These are phyloP conservation scores for Fragariocoptes setiger DNA, from an alignment of 1,140 invertebrate genomes.

Conservation along the genomic window DNA sequence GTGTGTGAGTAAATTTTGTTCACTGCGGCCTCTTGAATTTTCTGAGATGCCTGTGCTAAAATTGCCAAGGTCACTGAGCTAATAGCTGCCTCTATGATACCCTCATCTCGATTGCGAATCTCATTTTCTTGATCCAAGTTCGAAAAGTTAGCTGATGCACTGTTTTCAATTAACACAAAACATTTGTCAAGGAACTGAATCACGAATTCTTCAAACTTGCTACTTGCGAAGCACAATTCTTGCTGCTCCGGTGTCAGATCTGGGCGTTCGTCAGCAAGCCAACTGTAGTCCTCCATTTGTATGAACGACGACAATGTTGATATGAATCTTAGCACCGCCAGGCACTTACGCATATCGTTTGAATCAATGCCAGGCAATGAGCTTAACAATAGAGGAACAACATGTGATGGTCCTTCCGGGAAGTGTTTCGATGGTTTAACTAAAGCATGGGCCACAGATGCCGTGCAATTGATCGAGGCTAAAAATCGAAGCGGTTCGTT, in stretches of 20 bases:
- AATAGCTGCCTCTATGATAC: slow-evolving; percentile 31
- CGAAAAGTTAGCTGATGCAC: slow-evolving; percentile 26
- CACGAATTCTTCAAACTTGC: slow-evolving; percentile 56
- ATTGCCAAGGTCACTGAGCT: slow-evolving; percentile 30
- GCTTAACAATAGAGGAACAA: slow-evolving; percentile 41
- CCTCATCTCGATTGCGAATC: slow-evolving; percentile 31
- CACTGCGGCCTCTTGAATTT: slow-evolving; percentile 27
- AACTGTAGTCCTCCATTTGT: slow-evolving; percentile 49
- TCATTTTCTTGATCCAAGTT: slow-evolving; percentile 22
- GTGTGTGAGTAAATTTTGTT: slow-evolving; percentile 38
- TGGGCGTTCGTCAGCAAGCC: slow-evolving; percentile 26
- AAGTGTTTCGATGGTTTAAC: slow-evolving; percentile 22
- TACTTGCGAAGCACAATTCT: slow-evolving; percentile 39
- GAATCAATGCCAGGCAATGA: slow-evolving; percentile 58
- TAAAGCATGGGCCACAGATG: slow-evolving; percentile 32
- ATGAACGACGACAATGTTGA: slow-evolving; percentile 37
- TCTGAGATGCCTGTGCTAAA: slow-evolving; percentile 26
- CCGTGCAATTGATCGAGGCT: slow-evolving; percentile 38
- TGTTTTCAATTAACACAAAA: slow-evolving; percentile 37
- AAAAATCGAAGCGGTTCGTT: slow-evolving; percentile 56
- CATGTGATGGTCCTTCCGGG: slow-evolving; percentile 39
- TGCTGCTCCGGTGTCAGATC: slow-evolving; percentile 42
- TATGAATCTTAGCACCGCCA: slow-evolving; percentile 39
- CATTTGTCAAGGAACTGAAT: slow-evolving; percentile 45
- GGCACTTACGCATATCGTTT: slow-evolving; percentile 53